These are phyloP conservation scores for Hycleus phaleratus DNA, from an alignment of 1,140 invertebrate genomes.

Conservation along the genomic window DNA sequence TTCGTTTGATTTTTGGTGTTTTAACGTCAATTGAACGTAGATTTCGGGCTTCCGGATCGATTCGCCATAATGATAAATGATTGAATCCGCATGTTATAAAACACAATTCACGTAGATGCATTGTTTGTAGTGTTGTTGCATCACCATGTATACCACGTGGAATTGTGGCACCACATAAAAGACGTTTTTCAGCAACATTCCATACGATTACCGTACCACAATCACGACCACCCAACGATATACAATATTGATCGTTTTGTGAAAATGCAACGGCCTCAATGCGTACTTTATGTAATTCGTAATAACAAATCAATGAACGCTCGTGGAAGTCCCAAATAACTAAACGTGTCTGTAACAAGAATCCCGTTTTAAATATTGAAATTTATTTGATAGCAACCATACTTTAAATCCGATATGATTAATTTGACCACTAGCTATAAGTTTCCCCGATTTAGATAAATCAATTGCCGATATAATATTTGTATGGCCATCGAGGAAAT, in stretches of 20 bases:
- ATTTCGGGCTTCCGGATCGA: slow-evolving; percentile 60
- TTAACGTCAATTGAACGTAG: slow-evolving; percentile 63
- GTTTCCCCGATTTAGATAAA: slow-evolving; percentile 65
- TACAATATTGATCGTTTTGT: slow-evolving; percentile 66
- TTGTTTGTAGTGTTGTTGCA: slow-evolving; percentile 49
- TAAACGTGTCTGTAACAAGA: slow-evolving; percentile 55
- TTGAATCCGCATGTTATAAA: slow-evolving; percentile 68
- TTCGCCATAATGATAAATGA: slow-evolving; percentile 62
- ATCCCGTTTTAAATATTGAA: neutral
- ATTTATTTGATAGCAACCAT: too few species aligned
- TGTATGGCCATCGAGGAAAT: slow-evolving; percentile 74
- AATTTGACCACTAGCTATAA: slow-evolving; percentile 79
- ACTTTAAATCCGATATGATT: slow-evolving; percentile 87
- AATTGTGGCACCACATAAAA: slow-evolving; percentile 58
- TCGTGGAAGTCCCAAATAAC: slow-evolving; percentile 80
- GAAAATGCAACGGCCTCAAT: slow-evolving; percentile 79
- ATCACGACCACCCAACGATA: slow-evolving; percentile 81
- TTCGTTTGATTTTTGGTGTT: slow-evolving; percentile 59
- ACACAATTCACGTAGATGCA: slow-evolving; percentile 49
- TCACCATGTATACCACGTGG: slow-evolving; percentile 59
- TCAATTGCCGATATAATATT: slow-evolving; percentile 76
- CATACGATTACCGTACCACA: slow-evolving; percentile 75
- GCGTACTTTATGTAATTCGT: slow-evolving; percentile 78
- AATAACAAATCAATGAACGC: slow-evolving; percentile 49
- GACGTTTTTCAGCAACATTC: slow-evolving; percentile 54